phyloP scores from a whole-genome alignment of 1,140 invertebrate genomes.

The Danaus melanippus region DNA sequence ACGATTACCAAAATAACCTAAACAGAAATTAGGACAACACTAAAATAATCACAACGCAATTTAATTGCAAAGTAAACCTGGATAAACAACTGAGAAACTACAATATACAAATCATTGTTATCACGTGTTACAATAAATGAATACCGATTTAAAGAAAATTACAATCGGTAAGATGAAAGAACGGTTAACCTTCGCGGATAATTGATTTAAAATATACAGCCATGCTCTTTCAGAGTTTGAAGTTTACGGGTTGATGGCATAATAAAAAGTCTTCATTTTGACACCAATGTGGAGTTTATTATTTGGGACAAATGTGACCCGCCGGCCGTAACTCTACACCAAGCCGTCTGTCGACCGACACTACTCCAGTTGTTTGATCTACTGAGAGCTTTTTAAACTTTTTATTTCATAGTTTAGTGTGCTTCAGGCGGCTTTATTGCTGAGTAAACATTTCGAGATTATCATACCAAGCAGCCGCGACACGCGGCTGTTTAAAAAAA shows the following conservation, averaged over 20 bases:
- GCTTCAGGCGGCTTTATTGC: slow-evolving; percentile 64
- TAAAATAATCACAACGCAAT: slow-evolving; percentile 38
- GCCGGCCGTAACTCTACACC: slow-evolving; percentile 52
- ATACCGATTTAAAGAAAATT: slow-evolving; percentile 30
- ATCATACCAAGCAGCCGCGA: slow-evolving; percentile 35
- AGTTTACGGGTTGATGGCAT: slow-evolving; percentile 60
- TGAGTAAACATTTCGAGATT: slow-evolving; percentile 62
- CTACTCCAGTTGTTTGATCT: slow-evolving; percentile 67
- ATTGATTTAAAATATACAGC: slow-evolving; percentile 61
- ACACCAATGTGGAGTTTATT: slow-evolving; percentile 70
- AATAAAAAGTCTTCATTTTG: slow-evolving; percentile 69
- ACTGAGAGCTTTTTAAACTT: slow-evolving; percentile 71
- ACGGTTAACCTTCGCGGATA: slow-evolving; percentile 40
- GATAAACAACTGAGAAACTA: slow-evolving; percentile 40
- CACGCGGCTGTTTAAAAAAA: neutral
- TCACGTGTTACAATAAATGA: slow-evolving; percentile 36
- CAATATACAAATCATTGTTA: slow-evolving; percentile 37
- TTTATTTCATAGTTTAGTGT: slow-evolving; percentile 69
- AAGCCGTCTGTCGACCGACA: slow-evolving; percentile 56
- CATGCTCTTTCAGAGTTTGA: slow-evolving; percentile 29
- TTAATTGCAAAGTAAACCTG: slow-evolving; percentile 53
- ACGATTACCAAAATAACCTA: slow-evolving; percentile 30
- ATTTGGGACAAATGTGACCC: slow-evolving; percentile 65
- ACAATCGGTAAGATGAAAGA: slow-evolving; percentile 42
- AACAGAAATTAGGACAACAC: slow-evolving; percentile 40